phyloP scores from a whole-genome alignment of 2,797 vertebrate genomes.

The Distichodus sexfasciatus region DNA sequence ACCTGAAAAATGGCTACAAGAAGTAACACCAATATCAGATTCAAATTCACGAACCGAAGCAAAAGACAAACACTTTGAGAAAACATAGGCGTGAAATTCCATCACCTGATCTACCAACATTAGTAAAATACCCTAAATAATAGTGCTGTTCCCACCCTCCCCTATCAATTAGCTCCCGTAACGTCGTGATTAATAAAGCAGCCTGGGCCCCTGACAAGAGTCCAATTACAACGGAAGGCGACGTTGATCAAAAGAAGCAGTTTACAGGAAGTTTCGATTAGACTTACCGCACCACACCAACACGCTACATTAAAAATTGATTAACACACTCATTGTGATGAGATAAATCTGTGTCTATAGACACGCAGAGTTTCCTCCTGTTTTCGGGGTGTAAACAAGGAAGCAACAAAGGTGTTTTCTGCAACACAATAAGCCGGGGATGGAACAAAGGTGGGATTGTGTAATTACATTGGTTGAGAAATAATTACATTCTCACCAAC shows the following conservation, averaged over 20 bases:
- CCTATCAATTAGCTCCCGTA: constrained; percentile 37
- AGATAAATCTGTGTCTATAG: constrained; percentile 19
- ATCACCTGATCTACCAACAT: background rate
- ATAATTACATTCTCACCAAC: constrained; percentile 58
- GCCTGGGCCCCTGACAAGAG: constrained; percentile 28
- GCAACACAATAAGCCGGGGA: background rate
- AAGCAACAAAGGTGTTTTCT: background rate
- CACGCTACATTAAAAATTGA: constrained; percentile 28
- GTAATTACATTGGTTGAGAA: constrained; percentile 60
- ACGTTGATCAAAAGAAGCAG: constrained; percentile 33
- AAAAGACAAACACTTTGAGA: too few relatives aligned
- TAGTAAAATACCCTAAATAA: constrained; percentile 4
- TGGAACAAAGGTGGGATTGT: constrained; percentile 53
- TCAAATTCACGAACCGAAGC: too few relatives aligned
- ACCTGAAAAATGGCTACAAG: too few relatives aligned
- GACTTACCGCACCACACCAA: constrained; percentile 3
- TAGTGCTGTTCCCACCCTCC: constrained; percentile 11
- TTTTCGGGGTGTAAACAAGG: constrained; percentile 9
- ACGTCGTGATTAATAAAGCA: constrained; percentile 48
- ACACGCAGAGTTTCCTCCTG: background rate
- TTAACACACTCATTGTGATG: constrained; percentile 29
- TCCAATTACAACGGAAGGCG: constrained; percentile 41
- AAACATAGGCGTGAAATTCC: background rate
- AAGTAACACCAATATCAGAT: too few relatives aligned
- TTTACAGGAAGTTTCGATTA: constrained; percentile 39